A percentile compares a stretch with the other conserved stretches of the same genome.
Conservation (phyloP, 2,888 invertebrate species). For the Leptopilina syphax region DNA sequence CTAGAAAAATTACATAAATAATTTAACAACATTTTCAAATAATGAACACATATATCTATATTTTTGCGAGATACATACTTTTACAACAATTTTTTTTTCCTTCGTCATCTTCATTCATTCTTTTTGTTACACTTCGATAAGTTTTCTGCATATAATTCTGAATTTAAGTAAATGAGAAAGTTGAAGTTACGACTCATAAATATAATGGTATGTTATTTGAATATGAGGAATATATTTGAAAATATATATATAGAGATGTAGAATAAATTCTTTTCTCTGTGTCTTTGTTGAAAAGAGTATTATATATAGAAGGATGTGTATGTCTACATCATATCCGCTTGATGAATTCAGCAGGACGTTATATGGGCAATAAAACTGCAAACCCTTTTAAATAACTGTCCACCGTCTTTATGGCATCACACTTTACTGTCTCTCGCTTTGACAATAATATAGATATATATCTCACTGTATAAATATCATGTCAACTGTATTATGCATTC, state of each 20-base stretch:
- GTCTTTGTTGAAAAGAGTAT: constrained; percentile 27
- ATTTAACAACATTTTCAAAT: no score
- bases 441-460: constrained; percentile 17
- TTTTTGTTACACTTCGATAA: no score
- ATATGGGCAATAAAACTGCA: constrained; percentile 66
- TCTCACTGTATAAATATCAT: not conserved
- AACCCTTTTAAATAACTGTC: constrained; percentile 67
- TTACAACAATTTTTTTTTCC: no score
- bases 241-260: not conserved
- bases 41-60: no score
- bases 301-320: constrained; percentile 47
- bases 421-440: constrained; percentile 55
- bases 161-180: no score
- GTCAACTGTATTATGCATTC: constrained; percentile 1
- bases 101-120: no score
- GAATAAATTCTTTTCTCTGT: constrained; percentile 3
- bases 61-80: no score
- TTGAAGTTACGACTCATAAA: no score
- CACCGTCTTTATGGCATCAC: constrained; percentile 53
- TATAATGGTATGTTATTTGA: not conserved
- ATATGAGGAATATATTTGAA: constrained; percentile 14
- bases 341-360: constrained; percentile 64
- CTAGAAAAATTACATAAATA: no score
- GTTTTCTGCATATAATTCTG: no score
- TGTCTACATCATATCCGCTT: constrained; percentile 61